Percentiles rank a stretch among this genome's conserved stretches.
Evolutionary conservation across 2,888 invertebrate species (phyloP).

Genomic region (Limnephilus marmoratus): DNA sequence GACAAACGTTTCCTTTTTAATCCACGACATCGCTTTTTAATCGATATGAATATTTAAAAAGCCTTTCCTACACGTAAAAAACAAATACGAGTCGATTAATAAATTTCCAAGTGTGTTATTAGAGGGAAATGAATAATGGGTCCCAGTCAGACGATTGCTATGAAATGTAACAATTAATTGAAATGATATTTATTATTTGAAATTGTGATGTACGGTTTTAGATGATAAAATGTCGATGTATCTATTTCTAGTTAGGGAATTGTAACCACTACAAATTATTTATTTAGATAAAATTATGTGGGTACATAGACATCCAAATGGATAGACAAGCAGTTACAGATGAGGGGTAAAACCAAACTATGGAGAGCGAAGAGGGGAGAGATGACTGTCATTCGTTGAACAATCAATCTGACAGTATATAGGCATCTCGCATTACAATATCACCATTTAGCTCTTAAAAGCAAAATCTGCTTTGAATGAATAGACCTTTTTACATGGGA

Average conservation of each 20-base stretch:
- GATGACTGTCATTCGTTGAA: too few relatives aligned
- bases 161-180: constrained; percentile 38
- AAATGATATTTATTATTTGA: constrained; percentile 62
- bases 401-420: too few relatives aligned
- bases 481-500: too few relatives aligned
- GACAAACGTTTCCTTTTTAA: constrained; percentile 63
- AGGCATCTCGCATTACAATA: too few relatives aligned
- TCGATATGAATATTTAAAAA: constrained; percentile 65
- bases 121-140: constrained; percentile 50
- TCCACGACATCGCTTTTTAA: constrained; percentile 65
- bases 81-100: constrained; percentile 55
- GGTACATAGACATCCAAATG: too few relatives aligned
- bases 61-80: constrained; percentile 41
- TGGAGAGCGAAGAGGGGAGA: too few relatives aligned
- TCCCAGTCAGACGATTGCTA: constrained; percentile 67
- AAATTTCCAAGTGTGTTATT: constrained; percentile 52
- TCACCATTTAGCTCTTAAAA: too few relatives aligned
- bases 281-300: neutral
- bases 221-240: neutral
- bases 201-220: constrained; percentile 63
- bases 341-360: too few relatives aligned
- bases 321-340: too few relatives aligned
- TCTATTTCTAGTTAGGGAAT: neutral
- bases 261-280: neutral
- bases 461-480: too few relatives aligned